Conservation (phyloP, 2,888 invertebrate species). For the Escarpia spicata region DNA sequence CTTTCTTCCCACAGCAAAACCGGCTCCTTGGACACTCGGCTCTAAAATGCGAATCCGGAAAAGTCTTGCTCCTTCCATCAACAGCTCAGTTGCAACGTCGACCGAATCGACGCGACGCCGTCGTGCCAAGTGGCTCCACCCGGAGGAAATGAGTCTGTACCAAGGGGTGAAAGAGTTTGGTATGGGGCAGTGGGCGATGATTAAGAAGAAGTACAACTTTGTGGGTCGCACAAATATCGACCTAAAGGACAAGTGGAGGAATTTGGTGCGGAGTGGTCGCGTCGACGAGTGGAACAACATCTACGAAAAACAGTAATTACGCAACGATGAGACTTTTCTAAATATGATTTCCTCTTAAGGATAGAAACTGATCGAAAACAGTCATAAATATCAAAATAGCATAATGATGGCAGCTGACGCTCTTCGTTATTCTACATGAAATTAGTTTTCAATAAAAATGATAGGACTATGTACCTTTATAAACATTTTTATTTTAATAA, state of each 20-base stretch:
- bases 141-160: neutral
- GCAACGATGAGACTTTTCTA: too few relatives aligned
- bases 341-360: too few relatives aligned
- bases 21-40: neutral
- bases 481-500: too few relatives aligned
- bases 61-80: neutral
- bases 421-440: too few relatives aligned
- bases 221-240: slow-evolving; percentile 42
- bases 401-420: too few relatives aligned
- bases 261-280: slow-evolving; percentile 40
- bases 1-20: neutral
- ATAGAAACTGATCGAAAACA: too few relatives aligned
- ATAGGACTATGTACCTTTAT: too few relatives aligned
- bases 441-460: too few relatives aligned
- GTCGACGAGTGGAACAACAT: neutral
- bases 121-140: neutral
- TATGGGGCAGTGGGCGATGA: slow-evolving; percentile 46
- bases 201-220: slow-evolving; percentile 35
- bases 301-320: neutral
- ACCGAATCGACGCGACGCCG: neutral
- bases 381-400: too few relatives aligned
- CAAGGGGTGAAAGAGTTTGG: slow-evolving; percentile 40
- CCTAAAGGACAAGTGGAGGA: slow-evolving; percentile 52
- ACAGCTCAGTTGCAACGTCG: neutral
- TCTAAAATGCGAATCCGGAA: neutral